Conservation (phyloP, 2,888 invertebrate genomes). For the Hoplodrina blanda region DNA sequence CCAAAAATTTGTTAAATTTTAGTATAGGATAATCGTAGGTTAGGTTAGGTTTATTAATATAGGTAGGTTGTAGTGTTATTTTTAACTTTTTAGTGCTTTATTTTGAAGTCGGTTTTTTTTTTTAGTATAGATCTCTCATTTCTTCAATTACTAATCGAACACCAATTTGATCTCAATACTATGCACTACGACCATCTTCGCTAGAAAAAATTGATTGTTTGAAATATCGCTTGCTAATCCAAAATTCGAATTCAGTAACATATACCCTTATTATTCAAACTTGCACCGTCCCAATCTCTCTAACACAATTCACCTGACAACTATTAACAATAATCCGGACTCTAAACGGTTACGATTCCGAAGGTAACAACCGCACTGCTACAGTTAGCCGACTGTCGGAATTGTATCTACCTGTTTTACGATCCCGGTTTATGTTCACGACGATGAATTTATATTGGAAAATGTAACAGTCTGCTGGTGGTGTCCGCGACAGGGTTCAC, state of each 20-base stretch:
- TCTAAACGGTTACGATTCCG: slow-evolving; percentile 59
- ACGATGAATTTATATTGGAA: slow-evolving; percentile 56
- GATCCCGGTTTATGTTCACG: slow-evolving; percentile 44
- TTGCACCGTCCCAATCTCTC: slow-evolving; percentile 45
- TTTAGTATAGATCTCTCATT: too few species aligned
- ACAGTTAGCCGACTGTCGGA: slow-evolving; percentile 37
- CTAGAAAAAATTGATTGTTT: neutral
- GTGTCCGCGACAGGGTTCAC: neutral
- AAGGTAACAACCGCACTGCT: slow-evolving; percentile 43
- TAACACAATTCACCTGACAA: slow-evolving; percentile 52
- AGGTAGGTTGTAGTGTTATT: too few species aligned
- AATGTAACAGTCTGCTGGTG: slow-evolving; percentile 29
- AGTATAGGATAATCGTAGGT: too few species aligned
- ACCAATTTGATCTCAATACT: slow-evolving; percentile 1
- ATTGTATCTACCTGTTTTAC: slow-evolving; percentile 44
- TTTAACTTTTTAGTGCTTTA: too few species aligned
- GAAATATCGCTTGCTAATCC: slow-evolving; percentile 5
- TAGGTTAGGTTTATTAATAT: too few species aligned
- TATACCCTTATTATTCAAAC: slow-evolving; percentile 15
- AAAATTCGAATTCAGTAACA: slow-evolving; percentile 22
- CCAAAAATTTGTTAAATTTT: too few species aligned
- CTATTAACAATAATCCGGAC: slow-evolving; percentile 58
- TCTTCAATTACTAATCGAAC: neutral
- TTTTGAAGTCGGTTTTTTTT: too few species aligned
- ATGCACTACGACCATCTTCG: neutral